Percentiles rank a stretch among this genome's conserved stretches.
These are phyloP conservation scores for Sicus ferrugineus DNA, from an alignment of 2,888 invertebrate genomes.

Conservation along the genomic window DNA sequence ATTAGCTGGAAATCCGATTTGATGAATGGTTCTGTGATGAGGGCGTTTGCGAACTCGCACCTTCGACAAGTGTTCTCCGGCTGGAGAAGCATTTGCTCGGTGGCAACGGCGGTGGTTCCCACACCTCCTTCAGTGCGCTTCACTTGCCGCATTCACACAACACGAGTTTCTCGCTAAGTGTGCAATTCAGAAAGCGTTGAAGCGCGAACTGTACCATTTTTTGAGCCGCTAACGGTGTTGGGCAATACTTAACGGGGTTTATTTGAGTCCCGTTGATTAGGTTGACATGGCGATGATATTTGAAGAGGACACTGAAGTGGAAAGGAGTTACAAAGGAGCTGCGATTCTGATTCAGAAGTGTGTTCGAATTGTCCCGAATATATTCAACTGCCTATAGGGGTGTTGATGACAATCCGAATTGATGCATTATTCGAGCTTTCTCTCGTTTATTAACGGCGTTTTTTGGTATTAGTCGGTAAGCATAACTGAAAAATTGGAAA, in stretches of 20 bases:
- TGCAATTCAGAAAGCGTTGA: slow-evolving; percentile 54
- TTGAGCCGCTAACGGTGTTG: slow-evolving; percentile 51
- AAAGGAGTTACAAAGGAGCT: too few relatives aligned
- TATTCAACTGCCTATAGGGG: too few relatives aligned
- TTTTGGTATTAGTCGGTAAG: too few relatives aligned
- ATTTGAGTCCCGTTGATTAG: slow-evolving; percentile 2
- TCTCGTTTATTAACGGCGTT: too few relatives aligned
- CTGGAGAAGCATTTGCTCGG: slow-evolving; percentile 12
- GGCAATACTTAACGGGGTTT: slow-evolving; percentile 5
- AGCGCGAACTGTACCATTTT: slow-evolving; percentile 51
- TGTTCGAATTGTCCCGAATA: too few relatives aligned
- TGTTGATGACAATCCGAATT: too few relatives aligned
- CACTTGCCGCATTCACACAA: slow-evolving; percentile 22
- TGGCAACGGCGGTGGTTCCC: slow-evolving; percentile 52
- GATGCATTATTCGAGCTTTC: too few relatives aligned
- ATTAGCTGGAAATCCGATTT: slow-evolving; percentile 60
- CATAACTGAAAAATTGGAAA: too few relatives aligned
- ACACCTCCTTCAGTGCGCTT: slow-evolving; percentile 44
- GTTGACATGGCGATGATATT: slow-evolving; percentile 2
- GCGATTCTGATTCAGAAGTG: too few relatives aligned
- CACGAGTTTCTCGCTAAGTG: slow-evolving; percentile 38
- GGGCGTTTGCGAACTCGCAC: not conserved
- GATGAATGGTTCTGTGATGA: slow-evolving; percentile 47
- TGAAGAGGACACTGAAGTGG: not conserved
- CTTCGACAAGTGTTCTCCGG: slow-evolving; percentile 27